These are phyloP conservation scores for Gymnoscopelus braueri DNA, from an alignment of 2,797 vertebrate genomes.

Conservation along the genomic window DNA sequence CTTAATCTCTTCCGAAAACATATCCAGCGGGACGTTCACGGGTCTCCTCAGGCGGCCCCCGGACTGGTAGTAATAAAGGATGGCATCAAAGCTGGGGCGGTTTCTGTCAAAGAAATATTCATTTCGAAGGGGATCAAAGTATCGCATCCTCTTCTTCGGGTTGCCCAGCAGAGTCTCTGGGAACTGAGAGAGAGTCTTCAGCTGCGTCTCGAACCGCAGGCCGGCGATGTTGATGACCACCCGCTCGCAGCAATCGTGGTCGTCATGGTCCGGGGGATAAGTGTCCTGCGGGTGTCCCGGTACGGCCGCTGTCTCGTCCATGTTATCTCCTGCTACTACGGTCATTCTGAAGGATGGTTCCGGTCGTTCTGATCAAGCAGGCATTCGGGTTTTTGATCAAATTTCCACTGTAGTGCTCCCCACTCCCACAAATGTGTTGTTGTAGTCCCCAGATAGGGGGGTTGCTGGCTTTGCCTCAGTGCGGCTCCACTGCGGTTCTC, in stretches of 20 bases:
- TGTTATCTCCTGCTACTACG: slow-evolving; percentile 95
- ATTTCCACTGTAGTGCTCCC: slow-evolving; percentile 72
- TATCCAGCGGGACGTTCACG: slow-evolving; percentile 97
- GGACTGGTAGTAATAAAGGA: slow-evolving; percentile 98
- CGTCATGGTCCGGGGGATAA: slow-evolving; percentile 89
- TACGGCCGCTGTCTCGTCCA: slow-evolving; percentile 93
- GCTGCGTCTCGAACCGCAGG: slow-evolving; percentile 95
- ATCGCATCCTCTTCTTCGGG: slow-evolving; percentile 97
- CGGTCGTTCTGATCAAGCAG: slow-evolving; percentile 71
- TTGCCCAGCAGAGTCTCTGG: slow-evolving; percentile 97
- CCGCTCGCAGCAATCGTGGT: slow-evolving; percentile 96
- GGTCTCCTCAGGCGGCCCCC: slow-evolving; percentile 94
- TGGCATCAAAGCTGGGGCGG: slow-evolving; percentile 97
- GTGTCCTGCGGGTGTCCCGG: slow-evolving; percentile 96
- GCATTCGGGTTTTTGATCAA: slow-evolving; percentile 67
- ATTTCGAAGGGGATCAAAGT: slow-evolving; percentile 96
- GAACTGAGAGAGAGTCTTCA: slow-evolving; percentile 96
- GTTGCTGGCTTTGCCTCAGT: slow-evolving; percentile 84
- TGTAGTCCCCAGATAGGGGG: slow-evolving; percentile 75
- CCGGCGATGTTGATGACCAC: slow-evolving; percentile 99
- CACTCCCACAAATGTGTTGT: slow-evolving; percentile 69
- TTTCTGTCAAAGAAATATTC: slow-evolving; percentile 99
- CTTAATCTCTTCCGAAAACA: slow-evolving; percentile 99
- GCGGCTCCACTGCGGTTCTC: slow-evolving; percentile 84
- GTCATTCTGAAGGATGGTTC: slow-evolving; percentile 86